Base-by-base conservation (phyloP, 2,888 invertebrate genomes). In the Exephanes ischioxanthus region DNA sequence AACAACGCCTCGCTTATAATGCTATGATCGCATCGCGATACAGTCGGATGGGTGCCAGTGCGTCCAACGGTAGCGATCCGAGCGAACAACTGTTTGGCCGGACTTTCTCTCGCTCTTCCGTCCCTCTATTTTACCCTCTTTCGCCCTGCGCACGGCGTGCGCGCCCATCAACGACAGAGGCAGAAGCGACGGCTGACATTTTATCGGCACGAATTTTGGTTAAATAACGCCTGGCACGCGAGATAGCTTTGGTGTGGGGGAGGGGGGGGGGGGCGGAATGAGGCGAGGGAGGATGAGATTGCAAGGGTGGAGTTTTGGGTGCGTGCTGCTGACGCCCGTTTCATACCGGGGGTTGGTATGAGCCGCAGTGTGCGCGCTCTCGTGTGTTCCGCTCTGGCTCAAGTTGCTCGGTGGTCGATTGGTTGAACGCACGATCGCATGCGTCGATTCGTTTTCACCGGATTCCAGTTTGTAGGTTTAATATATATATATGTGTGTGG, bases 1-100 rank as follows among this genome's bases (percentile, higher is more conserved):
- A 94, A 90, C 92, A 90, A 91, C 92, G 93, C 92, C 89, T 90
- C 91, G 93, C 89, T 92, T 93, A 91, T 94, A 93, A 94, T 93
- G 92, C 93, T 82, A 84, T 88, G 92, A 94, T 94, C 91, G 91
- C 90, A 90, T 93, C 88, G 90, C 91, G 89, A 91, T 90, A 92
- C 92, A 92, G 92, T 89, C 91, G 91, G 91, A 85, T 92, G 91
- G 86, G 87, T 90, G 90, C 91, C 86, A 70, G 81, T 84, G 86
- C 77, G 82, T 87, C 86, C 81, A 48, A 84, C 80, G 83, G 77
- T 87, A 48, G 77, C 79, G 80, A 84, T 86, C 48, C 73, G 67
- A 85, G 66, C 82, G 48, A 76, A 33, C 63, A 66, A 68, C 63
- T 85, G 80, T 83, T 79, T 55, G 75, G 79, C 61, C n/a, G 77